Conservation (phyloP, 1,140 invertebrate species). For the Portunus trituberculatus region DNA sequence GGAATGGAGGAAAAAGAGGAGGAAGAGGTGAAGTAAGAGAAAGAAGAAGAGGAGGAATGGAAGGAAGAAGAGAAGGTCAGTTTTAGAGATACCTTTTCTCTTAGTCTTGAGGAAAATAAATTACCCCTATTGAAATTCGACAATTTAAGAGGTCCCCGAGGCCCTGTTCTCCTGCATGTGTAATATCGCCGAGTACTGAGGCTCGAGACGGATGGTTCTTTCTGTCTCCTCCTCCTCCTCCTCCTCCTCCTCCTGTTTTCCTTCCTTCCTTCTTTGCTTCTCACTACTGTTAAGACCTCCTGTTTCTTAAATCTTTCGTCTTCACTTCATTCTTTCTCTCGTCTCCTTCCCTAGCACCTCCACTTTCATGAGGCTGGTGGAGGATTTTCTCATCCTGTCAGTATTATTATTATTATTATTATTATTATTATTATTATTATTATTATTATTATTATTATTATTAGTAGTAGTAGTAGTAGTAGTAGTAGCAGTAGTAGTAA, state of each 20-base stretch:
- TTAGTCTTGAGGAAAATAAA: slow-evolving; percentile 69
- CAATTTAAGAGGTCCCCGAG: slow-evolving; percentile 65
- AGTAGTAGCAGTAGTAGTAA: neutral
- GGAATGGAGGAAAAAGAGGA: neutral
- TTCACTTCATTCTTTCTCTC: neutral
- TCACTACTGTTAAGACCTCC: neutral
- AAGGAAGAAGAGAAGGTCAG: slow-evolving; percentile 44
- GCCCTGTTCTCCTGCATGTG: slow-evolving; percentile 59
- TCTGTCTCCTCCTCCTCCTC: neutral
- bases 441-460: too few species aligned
- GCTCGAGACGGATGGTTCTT: slow-evolving; percentile 45
- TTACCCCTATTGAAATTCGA: slow-evolving; percentile 65
- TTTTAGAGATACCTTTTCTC: slow-evolving; percentile 50
- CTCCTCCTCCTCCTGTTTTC: neutral
- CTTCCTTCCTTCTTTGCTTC: neutral
- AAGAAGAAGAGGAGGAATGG: neutral
- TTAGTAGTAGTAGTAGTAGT: too few species aligned
- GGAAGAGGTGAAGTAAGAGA: neutral
- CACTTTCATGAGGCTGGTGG: neutral
- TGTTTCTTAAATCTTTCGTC: neutral
- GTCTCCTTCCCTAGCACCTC: neutral
- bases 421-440: too few species aligned
- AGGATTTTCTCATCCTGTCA: too few species aligned
- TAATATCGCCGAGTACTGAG: slow-evolving; percentile 58
- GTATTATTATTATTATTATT: too few species aligned